These are phyloP conservation scores for Trichosurus vulpecula DNA, from an alignment of 2,797 vertebrate genomes.

Conservation along the genomic window DNA sequence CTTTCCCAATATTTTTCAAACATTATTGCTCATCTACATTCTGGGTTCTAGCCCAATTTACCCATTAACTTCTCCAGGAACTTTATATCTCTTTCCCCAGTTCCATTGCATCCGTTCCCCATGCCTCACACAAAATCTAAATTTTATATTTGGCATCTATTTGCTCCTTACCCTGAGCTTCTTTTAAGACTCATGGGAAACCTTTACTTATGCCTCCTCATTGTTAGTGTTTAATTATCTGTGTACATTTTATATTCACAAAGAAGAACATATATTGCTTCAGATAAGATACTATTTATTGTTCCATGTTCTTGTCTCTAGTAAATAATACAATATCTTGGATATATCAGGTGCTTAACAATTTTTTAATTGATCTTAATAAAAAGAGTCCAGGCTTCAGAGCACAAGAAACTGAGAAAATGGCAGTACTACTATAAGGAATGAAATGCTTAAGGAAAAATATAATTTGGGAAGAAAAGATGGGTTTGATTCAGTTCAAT, in stretches of 20 bases:
- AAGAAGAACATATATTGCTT: neutral
- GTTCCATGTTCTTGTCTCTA: neutral
- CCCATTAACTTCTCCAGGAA: too few relatives aligned
- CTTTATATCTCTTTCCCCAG: too few relatives aligned
- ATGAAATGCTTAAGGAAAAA: neutral
- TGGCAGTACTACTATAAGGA: neutral
- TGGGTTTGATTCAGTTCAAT: neutral
- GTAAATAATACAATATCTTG: too few relatives aligned
- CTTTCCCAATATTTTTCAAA: too few relatives aligned
- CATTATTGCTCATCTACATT: too few relatives aligned
- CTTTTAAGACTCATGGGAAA: neutral
- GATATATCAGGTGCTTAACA: neutral
- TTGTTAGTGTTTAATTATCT: neutral
- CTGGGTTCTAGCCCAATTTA: too few relatives aligned
- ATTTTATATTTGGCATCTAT: too few relatives aligned
- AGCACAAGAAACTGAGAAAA: neutral
- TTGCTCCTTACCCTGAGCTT: too few relatives aligned
- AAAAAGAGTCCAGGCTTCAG: neutral
- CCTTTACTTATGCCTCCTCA: neutral
- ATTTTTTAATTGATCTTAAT: neutral
- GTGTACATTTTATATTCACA: neutral
- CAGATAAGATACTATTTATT: neutral
- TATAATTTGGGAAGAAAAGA: neutral
- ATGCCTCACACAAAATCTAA: too few relatives aligned
- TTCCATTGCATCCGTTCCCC: too few relatives aligned